A percentile compares a stretch with the other conserved stretches of the same genome.
Evolutionary conservation across 2,888 invertebrate species (phyloP).

Genomic region (Crossocerus cetratus): DNA sequence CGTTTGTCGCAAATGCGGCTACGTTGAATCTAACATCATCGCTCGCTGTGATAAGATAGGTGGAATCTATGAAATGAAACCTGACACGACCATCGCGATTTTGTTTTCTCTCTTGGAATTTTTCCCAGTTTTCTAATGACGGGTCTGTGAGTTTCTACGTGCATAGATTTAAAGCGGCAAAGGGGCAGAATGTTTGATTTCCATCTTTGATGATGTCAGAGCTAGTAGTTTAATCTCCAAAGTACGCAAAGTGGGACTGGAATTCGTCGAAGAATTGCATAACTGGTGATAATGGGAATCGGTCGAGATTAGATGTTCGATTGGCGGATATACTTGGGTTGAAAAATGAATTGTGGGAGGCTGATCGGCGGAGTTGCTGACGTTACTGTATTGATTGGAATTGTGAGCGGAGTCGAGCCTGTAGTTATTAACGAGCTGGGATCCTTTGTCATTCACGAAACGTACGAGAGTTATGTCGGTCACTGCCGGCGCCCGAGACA

Average conservation of each 20-base stretch:
- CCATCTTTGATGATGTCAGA: not conserved
- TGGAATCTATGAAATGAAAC: slow-evolving; percentile 9
- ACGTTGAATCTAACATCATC: slow-evolving; percentile 30
- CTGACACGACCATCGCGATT: slow-evolving; percentile 22
- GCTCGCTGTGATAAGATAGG: slow-evolving; percentile 50
- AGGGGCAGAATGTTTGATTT: too few species aligned
- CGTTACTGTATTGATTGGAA: not conserved
- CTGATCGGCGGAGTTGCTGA: too few species aligned
- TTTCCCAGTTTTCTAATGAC: too few species aligned
- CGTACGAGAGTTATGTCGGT: slow-evolving; percentile 32
- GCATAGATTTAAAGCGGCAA: too few species aligned
- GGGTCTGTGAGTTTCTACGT: too few species aligned
- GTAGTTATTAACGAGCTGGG: slow-evolving; percentile 24
- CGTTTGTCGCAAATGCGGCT: slow-evolving; percentile 26
- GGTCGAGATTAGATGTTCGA: slow-evolving; percentile 23
- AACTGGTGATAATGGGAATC: slow-evolving; percentile 7
- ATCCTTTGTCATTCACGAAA: slow-evolving; percentile 32
- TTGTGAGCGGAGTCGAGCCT: slow-evolving; percentile 24
- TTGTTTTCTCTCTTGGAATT: not conserved
- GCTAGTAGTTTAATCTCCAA: too few species aligned
- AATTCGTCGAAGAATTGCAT: slow-evolving; percentile 7
- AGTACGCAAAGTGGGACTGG: not conserved
- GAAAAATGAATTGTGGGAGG: too few species aligned
- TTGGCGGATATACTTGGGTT: not conserved
- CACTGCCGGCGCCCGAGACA: slow-evolving; percentile 30